Evolutionary conservation across 2,888 invertebrate genomes (phyloP).

Genomic region (Peribatodes rhomboidaria): DNA sequence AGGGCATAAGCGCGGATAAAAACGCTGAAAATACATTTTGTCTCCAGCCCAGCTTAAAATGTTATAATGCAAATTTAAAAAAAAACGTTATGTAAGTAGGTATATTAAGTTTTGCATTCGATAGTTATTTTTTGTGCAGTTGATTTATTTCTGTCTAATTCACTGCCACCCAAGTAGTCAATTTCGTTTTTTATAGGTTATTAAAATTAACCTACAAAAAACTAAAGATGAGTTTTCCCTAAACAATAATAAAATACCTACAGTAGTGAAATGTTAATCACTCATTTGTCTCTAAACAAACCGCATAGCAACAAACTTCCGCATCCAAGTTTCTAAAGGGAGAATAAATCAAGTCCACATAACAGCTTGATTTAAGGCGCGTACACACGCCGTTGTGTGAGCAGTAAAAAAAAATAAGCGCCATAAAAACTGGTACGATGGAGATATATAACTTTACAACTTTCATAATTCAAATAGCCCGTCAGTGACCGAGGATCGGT

Average conservation of each 20-base stretch:
- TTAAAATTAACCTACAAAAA: not conserved
- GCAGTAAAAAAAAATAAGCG: conserved; percentile 71
- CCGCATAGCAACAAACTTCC: conserved; percentile 45
- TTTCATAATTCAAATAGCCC: conserved; percentile 82
- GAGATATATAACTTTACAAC: conserved; percentile 81
- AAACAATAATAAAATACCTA: no score
- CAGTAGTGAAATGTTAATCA: not conserved
- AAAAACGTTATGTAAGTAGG: no score
- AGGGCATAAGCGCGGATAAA: no score
- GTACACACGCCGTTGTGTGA: conserved; percentile 69
- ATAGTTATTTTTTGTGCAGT: no score
- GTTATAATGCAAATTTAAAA: no score
- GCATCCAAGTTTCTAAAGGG: conserved; percentile 56
- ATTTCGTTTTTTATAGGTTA: no score
- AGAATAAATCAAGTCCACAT: conserved; percentile 69
- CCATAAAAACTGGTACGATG: conserved; percentile 72
- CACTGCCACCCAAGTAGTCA: no score
- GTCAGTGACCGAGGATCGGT: conserved; percentile 67
- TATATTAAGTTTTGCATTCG: no score
- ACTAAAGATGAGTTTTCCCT: not conserved
- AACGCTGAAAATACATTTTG: no score
- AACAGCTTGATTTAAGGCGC: conserved; percentile 72
- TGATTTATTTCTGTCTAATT: no score
- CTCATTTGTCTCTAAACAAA: conserved; percentile 21
- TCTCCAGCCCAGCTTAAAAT: no score